Conservation (phyloP, 2,797 vertebrate species). For the Protonibea diacanthus region DNA sequence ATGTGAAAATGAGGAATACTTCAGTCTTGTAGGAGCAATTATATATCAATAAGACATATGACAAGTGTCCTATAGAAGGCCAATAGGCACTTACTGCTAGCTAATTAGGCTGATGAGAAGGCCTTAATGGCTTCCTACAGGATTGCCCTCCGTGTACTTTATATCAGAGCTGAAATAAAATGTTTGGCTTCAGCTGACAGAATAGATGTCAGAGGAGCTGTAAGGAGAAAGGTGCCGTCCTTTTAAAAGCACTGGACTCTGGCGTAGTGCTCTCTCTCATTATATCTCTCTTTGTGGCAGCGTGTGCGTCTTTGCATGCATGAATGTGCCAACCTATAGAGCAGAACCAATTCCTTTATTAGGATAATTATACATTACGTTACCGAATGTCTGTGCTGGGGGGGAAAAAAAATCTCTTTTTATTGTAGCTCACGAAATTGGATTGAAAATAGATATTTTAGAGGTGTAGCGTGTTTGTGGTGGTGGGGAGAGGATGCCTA, state of each 20-base stretch:
- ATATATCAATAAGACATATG: conserved; percentile 74
- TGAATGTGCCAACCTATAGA: conserved; percentile 16
- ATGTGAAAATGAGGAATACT: conserved; percentile 74
- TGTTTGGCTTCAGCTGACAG: conserved; percentile 43
- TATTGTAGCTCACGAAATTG: neutral
- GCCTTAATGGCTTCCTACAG: conserved; percentile 72
- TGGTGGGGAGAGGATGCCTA: neutral
- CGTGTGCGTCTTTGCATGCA: neutral
- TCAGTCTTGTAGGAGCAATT: conserved; percentile 69
- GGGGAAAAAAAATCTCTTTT: neutral
- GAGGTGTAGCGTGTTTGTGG: conserved; percentile 7
- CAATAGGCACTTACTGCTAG: conserved; percentile 71
- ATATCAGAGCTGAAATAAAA: conserved; percentile 49
- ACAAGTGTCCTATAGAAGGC: conserved; percentile 65
- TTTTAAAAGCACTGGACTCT: conserved; percentile 30
- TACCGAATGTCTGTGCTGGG: neutral
- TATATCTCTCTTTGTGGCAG: neutral
- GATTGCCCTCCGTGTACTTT: conserved; percentile 46
- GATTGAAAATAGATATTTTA: neutral
- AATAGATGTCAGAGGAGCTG: conserved; percentile 43
- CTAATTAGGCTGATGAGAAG: conserved; percentile 77
- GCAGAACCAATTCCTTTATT: conserved; percentile 1
- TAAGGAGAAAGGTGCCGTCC: conserved; percentile 40
- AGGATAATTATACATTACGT: conserved; percentile 17
- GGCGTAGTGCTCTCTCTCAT: neutral